Percentiles rank a stretch among this genome's conserved stretches.
Evolutionary conservation across 2,888 invertebrate genomes (phyloP).

Genomic region (Perizoma flavofasciatum): DNA sequence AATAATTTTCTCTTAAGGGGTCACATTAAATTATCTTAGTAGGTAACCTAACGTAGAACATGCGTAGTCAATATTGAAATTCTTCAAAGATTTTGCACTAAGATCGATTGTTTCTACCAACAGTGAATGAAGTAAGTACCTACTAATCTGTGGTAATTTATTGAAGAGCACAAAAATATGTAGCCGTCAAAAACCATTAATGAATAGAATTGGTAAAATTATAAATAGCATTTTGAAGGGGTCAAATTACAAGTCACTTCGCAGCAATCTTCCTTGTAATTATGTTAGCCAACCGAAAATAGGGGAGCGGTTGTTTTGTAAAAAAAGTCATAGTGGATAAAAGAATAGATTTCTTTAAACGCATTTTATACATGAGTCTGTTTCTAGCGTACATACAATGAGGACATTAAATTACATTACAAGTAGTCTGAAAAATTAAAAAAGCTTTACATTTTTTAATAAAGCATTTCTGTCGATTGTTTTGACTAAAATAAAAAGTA

Average conservation of each 20-base stretch:
- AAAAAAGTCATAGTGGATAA: conserved; percentile 15
- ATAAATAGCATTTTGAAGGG: conserved; percentile 68
- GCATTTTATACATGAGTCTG: not conserved
- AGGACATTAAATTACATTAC: too few species aligned
- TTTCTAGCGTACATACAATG: too few species aligned
- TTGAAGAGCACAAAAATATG: conserved; percentile 28
- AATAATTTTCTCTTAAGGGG: conserved; percentile 44
- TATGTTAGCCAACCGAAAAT: conserved; percentile 75
- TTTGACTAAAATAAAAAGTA: too few species aligned
- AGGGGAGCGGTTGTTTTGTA: conserved; percentile 52
- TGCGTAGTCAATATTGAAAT: too few species aligned
- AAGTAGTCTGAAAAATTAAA: too few species aligned
- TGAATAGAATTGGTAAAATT: conserved; percentile 59
- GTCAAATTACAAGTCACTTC: conserved; percentile 77
- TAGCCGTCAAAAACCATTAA: conserved; percentile 39
- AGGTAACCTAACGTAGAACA: too few species aligned
- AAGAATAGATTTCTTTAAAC: conserved; percentile 12
- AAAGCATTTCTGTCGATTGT: too few species aligned
- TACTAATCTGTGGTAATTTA: conserved; percentile 27
- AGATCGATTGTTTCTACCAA: not conserved
- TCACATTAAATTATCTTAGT: not conserved
- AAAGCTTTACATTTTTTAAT: too few species aligned
- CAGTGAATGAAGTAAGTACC: conserved; percentile 10
- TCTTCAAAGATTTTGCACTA: too few species aligned
- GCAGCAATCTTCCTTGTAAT: conserved; percentile 77